phyloP scores from a whole-genome alignment of 1,140 invertebrate genomes.

The Brachionus rubens region DNA sequence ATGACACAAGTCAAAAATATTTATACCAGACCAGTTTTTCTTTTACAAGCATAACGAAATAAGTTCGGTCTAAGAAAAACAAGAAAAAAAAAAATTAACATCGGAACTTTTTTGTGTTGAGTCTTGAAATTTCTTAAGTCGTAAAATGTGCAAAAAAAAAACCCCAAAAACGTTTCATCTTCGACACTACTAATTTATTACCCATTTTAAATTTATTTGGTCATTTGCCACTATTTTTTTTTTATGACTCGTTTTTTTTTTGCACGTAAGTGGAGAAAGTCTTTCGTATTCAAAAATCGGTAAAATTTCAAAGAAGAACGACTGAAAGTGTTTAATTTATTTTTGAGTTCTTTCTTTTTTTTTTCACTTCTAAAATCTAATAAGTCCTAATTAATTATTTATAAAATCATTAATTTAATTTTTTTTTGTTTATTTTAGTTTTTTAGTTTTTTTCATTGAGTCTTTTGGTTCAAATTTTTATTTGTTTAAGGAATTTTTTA shows the following conservation, averaged over 20 bases:
- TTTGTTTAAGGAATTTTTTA: not conserved
- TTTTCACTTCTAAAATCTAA: no score
- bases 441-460: no score
- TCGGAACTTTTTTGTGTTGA: not conserved
- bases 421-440: no score
- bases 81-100: no score
- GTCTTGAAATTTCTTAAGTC: not conserved
- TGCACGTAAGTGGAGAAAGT: conserved; percentile 12
- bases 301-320: no score
- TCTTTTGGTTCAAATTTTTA: not conserved
- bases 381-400: no score
- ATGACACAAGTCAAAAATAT: conserved; percentile 11
- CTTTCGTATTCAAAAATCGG: no score
- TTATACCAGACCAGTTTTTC: not conserved
- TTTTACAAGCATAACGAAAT: conserved; percentile 39
- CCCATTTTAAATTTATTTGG: conserved; percentile 38
- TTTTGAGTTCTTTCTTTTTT: no score
- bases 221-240: conserved; percentile 14
- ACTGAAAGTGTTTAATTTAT: no score
- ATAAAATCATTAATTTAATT: no score
- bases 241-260: not conserved
- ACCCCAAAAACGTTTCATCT: conserved; percentile 6
- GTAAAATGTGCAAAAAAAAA: not conserved
- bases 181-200: conserved; percentile 19
- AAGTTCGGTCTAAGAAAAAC: no score